Percentiles rank a stretch among this genome's conserved stretches.
Evolutionary conservation across 2,113 vertebrate species (phyloP).

Genomic region (Solenodon paradoxus): DNA sequence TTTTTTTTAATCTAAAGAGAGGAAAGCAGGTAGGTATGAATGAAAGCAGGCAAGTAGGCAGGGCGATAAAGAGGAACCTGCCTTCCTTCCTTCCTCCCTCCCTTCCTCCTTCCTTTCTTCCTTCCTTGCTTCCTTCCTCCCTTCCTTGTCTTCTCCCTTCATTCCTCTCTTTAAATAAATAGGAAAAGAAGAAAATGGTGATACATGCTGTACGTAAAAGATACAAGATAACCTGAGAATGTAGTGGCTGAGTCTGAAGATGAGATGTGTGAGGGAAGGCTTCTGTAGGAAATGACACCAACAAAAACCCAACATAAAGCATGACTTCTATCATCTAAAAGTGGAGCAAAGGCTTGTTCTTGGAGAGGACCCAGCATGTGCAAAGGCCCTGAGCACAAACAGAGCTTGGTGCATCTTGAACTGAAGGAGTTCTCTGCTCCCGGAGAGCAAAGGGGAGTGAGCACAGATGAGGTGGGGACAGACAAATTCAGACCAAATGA

Average conservation of each 20-base stretch:
- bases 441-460: background rate
- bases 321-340: background rate
- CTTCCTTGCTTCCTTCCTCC: too few relatives aligned
- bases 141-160: too few relatives aligned
- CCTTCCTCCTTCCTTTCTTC: too few relatives aligned
- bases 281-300: background rate
- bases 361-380: fast-evolving
- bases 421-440: background rate
- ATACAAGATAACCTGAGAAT: background rate
- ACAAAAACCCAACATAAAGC: background rate
- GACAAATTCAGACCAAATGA: too few relatives aligned
- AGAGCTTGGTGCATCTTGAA: background rate
- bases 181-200: background rate
- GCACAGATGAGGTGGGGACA: background rate
- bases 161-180: too few relatives aligned
- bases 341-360: fast-evolving
- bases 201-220: background rate
- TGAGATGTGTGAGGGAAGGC: background rate
- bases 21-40: too few relatives aligned
- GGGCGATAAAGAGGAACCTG: too few relatives aligned
- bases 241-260: background rate
- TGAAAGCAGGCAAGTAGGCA: too few relatives aligned
- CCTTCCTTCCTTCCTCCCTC: too few relatives aligned
- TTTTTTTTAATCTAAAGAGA: too few relatives aligned
- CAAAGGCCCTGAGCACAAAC: background rate